A percentile compares a stretch with the other conserved stretches of the same genome.
phyloP scores from a whole-genome alignment of 2,113 vertebrate genomes.

The Amia ocellicauda region DNA sequence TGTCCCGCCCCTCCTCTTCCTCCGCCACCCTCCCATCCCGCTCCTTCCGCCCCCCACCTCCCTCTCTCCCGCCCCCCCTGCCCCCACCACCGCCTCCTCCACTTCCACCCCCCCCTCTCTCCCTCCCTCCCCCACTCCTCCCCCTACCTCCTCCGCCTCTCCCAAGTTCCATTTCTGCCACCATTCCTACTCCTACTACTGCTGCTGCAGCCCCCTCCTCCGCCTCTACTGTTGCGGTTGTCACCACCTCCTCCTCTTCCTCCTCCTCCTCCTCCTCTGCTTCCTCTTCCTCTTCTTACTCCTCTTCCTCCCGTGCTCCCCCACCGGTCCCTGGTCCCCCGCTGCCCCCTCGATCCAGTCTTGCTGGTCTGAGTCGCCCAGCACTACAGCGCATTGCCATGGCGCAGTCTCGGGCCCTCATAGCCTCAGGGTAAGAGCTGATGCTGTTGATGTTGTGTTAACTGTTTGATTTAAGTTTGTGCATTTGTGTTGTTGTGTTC shows the following conservation, averaged over 20 bases:
- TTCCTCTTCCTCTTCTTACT: no score
- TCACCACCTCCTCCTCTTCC: background rate
- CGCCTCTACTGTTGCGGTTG: conserved; percentile 31
- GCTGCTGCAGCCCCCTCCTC: conserved; percentile 50
- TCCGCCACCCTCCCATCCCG: conserved; percentile 51
- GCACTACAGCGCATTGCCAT: conserved; percentile 85
- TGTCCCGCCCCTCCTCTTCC: conserved; percentile 61
- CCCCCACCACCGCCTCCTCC: conserved; percentile 42
- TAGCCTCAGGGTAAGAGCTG: conserved; percentile 84
- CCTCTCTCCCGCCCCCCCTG: conserved; percentile 53
- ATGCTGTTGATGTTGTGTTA: background rate
- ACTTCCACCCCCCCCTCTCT: conserved; percentile 41
- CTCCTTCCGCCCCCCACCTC: no score
- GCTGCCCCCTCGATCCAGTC: conserved; percentile 62
- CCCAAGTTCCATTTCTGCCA: conserved; percentile 17
- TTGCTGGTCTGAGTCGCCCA: conserved; percentile 76
- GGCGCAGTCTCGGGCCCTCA: conserved; percentile 87
- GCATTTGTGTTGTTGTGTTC: no score
- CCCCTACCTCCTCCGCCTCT: conserved; percentile 37
- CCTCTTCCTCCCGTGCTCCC: no score
- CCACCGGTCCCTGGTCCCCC: conserved; percentile 24
- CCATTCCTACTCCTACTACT: conserved; percentile 32
- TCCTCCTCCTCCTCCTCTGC: conserved; percentile 34
- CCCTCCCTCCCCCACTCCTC: conserved; percentile 54
- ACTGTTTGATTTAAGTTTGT: no score